Evolutionary conservation across 2,113 vertebrate species (phyloP).

Genomic region (Galbula dea): DNA sequence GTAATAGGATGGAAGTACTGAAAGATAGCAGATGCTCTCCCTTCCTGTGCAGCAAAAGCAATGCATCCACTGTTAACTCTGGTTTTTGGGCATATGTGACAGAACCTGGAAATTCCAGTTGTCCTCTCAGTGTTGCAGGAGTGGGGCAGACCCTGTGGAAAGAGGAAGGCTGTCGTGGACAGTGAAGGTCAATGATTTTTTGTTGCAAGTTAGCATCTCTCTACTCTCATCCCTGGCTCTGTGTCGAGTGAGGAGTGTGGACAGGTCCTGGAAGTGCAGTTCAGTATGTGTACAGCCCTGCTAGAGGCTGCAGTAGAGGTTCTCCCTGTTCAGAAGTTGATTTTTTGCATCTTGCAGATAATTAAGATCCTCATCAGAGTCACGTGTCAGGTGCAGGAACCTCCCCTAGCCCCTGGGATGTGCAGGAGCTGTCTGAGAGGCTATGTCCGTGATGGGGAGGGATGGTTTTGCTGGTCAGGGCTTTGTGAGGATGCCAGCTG

Average conservation of each 20-base stretch:
- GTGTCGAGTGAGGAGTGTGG: rapidly evolving
- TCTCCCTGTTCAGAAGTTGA: background rate
- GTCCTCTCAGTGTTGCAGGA: background rate
- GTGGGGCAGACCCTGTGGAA: background rate
- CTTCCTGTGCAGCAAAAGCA: rapidly evolving
- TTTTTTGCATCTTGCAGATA: background rate
- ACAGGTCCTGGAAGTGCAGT: rapidly evolving
- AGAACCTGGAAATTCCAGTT: background rate
- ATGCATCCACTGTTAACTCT: rapidly evolving
- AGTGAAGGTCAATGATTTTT: rapidly evolving
- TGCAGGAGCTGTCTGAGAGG: background rate
- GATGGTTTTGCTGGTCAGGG: rapidly evolving
- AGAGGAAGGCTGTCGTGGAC: background rate
- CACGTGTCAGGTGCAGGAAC: rapidly evolving
- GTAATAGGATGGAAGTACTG: background rate
- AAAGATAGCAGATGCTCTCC: background rate
- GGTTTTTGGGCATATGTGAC: background rate
- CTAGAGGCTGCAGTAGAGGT: background rate
- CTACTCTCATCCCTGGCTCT: rapidly evolving
- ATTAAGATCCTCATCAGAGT: background rate
- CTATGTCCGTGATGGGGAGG: rapidly evolving
- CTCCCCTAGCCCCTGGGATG: background rate
- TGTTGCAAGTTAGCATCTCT: background rate
- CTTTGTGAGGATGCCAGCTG: background rate
- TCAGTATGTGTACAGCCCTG: background rate